Percentiles rank a stretch among this genome's conserved stretches.
These are phyloP conservation scores for Caenorhabditis panamensis DNA, from an alignment of 2,888 invertebrate species.

Conservation along the genomic window DNA sequence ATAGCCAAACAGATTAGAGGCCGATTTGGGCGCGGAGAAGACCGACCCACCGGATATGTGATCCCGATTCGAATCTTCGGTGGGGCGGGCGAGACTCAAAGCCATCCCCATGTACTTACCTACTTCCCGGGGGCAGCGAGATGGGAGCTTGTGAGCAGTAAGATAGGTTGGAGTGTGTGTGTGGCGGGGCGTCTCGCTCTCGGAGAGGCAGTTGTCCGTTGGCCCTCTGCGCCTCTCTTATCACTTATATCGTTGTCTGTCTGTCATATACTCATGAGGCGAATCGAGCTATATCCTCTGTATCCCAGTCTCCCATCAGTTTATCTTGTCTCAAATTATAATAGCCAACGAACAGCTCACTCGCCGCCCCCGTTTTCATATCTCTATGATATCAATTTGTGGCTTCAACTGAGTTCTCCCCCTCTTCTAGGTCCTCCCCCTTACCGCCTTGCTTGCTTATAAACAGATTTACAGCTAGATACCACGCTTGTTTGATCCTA, in stretches of 20 bases:
- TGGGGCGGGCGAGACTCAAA: too few species aligned
- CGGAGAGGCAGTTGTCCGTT: constrained; percentile 37
- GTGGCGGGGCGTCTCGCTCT: constrained; percentile 4
- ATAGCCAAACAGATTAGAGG: constrained; percentile 5
- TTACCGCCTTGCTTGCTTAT: too few species aligned
- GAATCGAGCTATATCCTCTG: constrained; percentile 8
- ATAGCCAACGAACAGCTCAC: background rate
- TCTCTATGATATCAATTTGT: constrained; percentile 2
- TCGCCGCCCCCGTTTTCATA: background rate
- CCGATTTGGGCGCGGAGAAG: background rate
- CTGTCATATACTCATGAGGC: constrained; percentile 21
- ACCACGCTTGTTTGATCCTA: too few species aligned
- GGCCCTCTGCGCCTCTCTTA: constrained; percentile 25
- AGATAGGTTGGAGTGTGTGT: constrained; percentile 38
- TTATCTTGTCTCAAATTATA: background rate
- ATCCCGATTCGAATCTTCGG: constrained; percentile 12
- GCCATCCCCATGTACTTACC: background rate
- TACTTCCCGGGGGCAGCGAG: background rate
- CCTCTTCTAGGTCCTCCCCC: background rate
- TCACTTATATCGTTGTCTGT: constrained; percentile 29
- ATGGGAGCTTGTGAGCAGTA: background rate
- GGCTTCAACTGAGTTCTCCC: background rate
- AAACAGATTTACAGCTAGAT: too few species aligned
- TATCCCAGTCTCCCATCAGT: background rate
- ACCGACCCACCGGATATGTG: background rate